phyloP scores from a whole-genome alignment of 2,888 invertebrate species.

The Hirtodrosophila histrioides region DNA sequence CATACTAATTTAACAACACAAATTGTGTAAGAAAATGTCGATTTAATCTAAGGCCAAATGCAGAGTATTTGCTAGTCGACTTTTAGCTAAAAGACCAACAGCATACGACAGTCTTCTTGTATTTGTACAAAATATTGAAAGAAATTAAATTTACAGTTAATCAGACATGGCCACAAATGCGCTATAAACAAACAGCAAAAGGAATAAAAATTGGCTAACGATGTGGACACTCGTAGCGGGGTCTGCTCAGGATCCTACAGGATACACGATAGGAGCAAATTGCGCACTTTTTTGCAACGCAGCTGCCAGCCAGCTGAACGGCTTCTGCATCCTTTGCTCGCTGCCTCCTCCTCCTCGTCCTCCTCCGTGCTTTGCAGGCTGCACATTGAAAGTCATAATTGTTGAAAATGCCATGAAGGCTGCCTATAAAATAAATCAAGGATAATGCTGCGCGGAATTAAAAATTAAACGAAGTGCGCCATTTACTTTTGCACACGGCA shows the following conservation, averaged over 20 bases:
- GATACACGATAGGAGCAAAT: constrained; percentile 24
- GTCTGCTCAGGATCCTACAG: constrained; percentile 5
- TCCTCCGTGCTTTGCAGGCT: neutral
- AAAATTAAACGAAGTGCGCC: constrained; percentile 80
- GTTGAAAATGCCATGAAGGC: constrained; percentile 67
- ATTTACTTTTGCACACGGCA: constrained; percentile 70
- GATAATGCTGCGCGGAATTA: constrained; percentile 78
- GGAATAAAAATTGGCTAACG: constrained; percentile 57
- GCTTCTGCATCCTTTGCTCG: constrained; percentile 26
- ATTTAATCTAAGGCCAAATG: no score
- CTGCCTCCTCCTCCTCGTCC: neutral
- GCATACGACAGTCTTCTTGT: no score
- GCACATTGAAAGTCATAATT: constrained; percentile 69
- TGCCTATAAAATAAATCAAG: constrained; percentile 79
- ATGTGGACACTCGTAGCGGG: constrained; percentile 27
- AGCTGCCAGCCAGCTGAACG: constrained; percentile 40
- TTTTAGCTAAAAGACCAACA: no score
- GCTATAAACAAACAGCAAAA: constrained; percentile 71
- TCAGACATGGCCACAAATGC: constrained; percentile 79
- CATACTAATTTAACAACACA: no score
- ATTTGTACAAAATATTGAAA: constrained; percentile 2
- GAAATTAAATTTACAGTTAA: constrained; percentile 79
- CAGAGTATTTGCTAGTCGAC: no score
- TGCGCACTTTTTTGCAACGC: constrained; percentile 54
- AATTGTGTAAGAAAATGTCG: no score